Evolutionary conservation across 2,113 vertebrate species (phyloP).

Genomic region (Nothobranchius furzeri): DNA sequence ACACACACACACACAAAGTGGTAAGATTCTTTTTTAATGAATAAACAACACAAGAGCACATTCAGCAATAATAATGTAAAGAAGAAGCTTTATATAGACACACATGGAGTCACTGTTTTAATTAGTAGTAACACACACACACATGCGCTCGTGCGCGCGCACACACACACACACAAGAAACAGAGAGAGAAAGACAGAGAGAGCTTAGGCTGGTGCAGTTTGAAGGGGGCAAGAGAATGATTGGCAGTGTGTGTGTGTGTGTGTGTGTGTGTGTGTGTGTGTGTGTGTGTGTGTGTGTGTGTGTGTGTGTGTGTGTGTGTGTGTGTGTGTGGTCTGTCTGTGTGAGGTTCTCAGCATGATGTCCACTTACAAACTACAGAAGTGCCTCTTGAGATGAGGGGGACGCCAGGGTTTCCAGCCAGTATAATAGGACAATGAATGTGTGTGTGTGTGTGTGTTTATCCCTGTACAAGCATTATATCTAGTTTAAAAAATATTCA

Average conservation of each 20-base stretch:
- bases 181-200: no score
- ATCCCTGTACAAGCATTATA: constrained; percentile 3
- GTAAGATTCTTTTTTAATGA: constrained; percentile 19
- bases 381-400: constrained; percentile 47
- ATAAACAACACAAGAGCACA: constrained; percentile 28
- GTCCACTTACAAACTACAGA: constrained; percentile 55
- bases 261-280: constrained; percentile 19
- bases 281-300: constrained; percentile 34
- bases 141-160: no score
- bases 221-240: constrained; percentile 41
- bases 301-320: constrained; percentile 36
- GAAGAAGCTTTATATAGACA: constrained; percentile 45
- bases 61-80: constrained; percentile 33
- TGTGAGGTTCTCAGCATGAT: constrained; percentile 62
- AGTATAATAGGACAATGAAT: constrained; percentile 36
- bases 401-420: constrained; percentile 10
- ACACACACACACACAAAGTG: not conserved
- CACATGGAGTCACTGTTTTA: constrained; percentile 44
- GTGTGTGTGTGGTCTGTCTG: constrained; percentile 64
- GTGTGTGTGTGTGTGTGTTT: constrained; percentile 19
- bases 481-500: constrained; percentile 18
- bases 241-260: constrained; percentile 37
- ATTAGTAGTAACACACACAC: constrained; percentile 30
- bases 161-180: no score
- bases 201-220: not conserved